phyloP scores from a whole-genome alignment of 2,888 invertebrate species.

The Helicoverpa assulta region DNA sequence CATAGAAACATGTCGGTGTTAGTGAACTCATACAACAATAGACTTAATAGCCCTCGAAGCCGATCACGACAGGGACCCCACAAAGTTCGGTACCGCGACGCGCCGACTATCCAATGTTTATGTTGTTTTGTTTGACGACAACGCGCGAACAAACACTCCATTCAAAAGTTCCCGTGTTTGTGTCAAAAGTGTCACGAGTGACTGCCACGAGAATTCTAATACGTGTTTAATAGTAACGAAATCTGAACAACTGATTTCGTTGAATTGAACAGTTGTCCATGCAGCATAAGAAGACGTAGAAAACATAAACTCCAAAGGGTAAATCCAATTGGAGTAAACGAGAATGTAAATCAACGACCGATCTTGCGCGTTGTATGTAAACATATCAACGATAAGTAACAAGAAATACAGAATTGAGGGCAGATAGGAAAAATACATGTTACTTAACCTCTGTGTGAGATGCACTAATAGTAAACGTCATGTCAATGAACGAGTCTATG shows the following conservation, averaged over 20 bases:
- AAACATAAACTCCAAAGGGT: conserved; percentile 26
- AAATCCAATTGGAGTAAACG: conserved; percentile 35
- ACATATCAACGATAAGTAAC: conserved; percentile 20
- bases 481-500: conserved; percentile 32
- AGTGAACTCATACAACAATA: conserved; percentile 81
- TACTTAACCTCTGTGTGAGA: conserved; percentile 15
- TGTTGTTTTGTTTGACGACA: conserved; percentile 86
- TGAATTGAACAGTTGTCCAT: too few species aligned
- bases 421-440: not conserved
- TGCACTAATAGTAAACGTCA: conserved; percentile 17
- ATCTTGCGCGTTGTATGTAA: conserved; percentile 16
- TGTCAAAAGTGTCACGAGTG: conserved; percentile 75
- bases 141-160: conserved; percentile 81
- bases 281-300: conserved; percentile 6
- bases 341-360: conserved; percentile 19
- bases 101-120: conserved; percentile 78
- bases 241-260: conserved; percentile 32
- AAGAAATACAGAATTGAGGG: conserved; percentile 4
- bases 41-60: conserved; percentile 75
- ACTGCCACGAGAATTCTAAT: conserved; percentile 61
- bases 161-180: conserved; percentile 81
- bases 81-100: conserved; percentile 69
- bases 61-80: conserved; percentile 70
- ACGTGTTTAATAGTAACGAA: conserved; percentile 62
- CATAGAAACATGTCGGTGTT: conserved; percentile 75